Conservation (phyloP, 2,888 invertebrate species). For the Theretra japonica region DNA sequence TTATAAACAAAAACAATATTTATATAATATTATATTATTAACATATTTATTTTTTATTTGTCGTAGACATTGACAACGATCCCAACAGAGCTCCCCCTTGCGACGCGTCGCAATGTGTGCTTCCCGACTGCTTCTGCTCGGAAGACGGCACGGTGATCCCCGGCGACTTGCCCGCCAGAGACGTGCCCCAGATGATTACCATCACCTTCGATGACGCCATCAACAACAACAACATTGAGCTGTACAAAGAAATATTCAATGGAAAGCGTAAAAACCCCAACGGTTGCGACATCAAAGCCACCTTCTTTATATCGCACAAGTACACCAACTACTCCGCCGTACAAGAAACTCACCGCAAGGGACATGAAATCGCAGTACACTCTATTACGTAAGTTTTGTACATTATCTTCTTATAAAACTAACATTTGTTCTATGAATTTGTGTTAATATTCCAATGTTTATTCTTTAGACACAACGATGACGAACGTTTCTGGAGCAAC, state of each 20-base stretch:
- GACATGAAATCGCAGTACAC: slow-evolving; percentile 97
- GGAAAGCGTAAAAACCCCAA: slow-evolving; percentile 95
- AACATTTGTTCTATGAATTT: neutral
- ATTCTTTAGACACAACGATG: slow-evolving; percentile 91
- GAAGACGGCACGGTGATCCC: slow-evolving; percentile 95
- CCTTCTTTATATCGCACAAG: slow-evolving; percentile 96
- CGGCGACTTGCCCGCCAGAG: slow-evolving; percentile 92
- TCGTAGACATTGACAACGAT: slow-evolving; percentile 95
- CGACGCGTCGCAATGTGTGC: slow-evolving; percentile 92
- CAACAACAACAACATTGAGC: slow-evolving; percentile 97
- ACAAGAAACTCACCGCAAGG: slow-evolving; percentile 95
- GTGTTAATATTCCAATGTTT: slow-evolving; percentile 27
- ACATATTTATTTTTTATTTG: slow-evolving; percentile 39
- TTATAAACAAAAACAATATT: no score
- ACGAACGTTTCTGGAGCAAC: slow-evolving; percentile 96
- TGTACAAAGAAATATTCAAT: slow-evolving; percentile 96
- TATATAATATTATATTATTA: neutral
- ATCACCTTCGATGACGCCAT: slow-evolving; percentile 97
- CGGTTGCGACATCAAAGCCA: slow-evolving; percentile 96
- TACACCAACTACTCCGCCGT: slow-evolving; percentile 97
- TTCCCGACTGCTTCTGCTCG: slow-evolving; percentile 97
- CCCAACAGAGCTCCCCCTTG: slow-evolving; percentile 96
- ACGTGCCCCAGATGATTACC: slow-evolving; percentile 97
- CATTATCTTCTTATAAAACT: neutral
- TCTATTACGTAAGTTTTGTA: slow-evolving; percentile 92